These are phyloP conservation scores for Orcinus orca DNA, from an alignment of 2,113 vertebrate species.

Conservation along the genomic window DNA sequence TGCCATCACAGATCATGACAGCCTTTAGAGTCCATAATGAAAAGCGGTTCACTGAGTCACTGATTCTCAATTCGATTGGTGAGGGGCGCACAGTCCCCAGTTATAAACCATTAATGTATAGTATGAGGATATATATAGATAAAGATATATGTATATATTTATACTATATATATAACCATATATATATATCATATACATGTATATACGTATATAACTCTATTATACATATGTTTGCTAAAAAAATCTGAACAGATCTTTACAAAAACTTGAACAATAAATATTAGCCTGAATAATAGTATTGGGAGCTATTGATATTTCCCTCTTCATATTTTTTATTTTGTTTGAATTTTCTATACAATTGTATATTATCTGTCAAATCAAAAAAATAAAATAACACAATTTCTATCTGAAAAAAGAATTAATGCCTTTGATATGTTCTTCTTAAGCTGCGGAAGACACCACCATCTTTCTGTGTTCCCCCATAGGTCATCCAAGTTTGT, in stretches of 20 bases:
- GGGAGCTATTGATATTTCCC: not conserved
- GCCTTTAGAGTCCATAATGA: not conserved
- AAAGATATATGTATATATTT: not conserved
- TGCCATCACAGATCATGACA: not conserved
- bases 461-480: not conserved
- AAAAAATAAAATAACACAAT: not conserved
- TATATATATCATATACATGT: not conserved
- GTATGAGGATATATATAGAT: not conserved
- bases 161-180: not conserved
- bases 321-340: not conserved
- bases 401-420: constrained; percentile 2
- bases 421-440: not conserved
- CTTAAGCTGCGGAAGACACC: not conserved
- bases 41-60: not conserved
- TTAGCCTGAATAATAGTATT: not conserved
- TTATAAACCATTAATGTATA: not conserved
- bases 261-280: not conserved
- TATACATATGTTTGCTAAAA: not conserved
- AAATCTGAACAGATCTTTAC: not conserved
- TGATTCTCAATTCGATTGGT: not conserved
- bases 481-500: not conserved
- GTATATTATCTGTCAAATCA: not conserved
- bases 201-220: not conserved
- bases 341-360: not conserved
- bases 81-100: not conserved